Evolutionary conservation across 2,888 invertebrate genomes (phyloP), one percentile per base, ranked within the genome.

Genomic region (Neuroscelio doddi): DNA sequence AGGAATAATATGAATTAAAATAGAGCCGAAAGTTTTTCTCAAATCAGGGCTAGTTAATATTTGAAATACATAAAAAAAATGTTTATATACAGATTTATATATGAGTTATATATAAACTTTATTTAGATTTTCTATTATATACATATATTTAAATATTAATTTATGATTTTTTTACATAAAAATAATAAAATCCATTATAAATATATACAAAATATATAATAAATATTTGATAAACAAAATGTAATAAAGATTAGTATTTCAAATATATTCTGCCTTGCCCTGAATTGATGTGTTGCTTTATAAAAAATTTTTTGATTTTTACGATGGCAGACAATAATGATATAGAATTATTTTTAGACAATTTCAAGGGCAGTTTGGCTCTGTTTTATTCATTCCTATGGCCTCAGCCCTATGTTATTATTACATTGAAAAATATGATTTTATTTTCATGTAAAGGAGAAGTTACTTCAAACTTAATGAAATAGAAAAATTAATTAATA

Each of bases 241-340:
- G n/a, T n/a, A n/a, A n/a, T n/a, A n/a, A n/a, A n/a, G n/a, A n/a
- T n/a, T n/a, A n/a, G 21, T 21, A 21, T 21, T 21, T 21, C 5
- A 21, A 5, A 21, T 2, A 21, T 21, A 39, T 14, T 36, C 36
- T 45, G 53, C 44, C 53, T 55, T 45, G 36, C 27, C 14, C 53
- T 55, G 39, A 55, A 30, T 38, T 30, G 46, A 55, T 17, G 5
- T 21, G 36, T 14, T 41, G 9, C 3, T 44, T 44, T 15, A n/a
- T 2, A 36, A 21, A 21, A 1, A 34, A 39, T 56, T 10, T 5
- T 44, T 51, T 58, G 9, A 8, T 12, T 7, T 0, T 51, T 45
- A 44, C 21, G 15, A 45, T 16, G 15, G 17, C 45, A 17, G 58
- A 58, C 58, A 58, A 58, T 58, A 58, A 58, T 27, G 9, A 36